Evolutionary conservation across 2,797 vertebrate species (phyloP), one percentile per base, ranked within the genome.

Genomic region (Bryconaethiops microstoma): DNA sequence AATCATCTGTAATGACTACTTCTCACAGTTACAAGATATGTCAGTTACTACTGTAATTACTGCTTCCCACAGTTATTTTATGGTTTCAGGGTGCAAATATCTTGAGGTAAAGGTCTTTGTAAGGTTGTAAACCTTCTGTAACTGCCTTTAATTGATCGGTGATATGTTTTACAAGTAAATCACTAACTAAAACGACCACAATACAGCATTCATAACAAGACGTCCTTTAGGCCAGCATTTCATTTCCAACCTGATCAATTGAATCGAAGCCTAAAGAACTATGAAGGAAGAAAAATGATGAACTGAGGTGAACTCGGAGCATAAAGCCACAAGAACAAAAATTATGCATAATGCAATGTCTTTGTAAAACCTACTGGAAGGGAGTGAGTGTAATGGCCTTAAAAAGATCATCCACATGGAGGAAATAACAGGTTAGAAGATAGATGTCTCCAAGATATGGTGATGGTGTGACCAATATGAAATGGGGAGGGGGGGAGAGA

Each of bases 381-480:
- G 40, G 42, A 64, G 17, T 8, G 50, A 83, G 45, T 50, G 23
- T 19, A 70, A 54, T 74, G 40, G 52, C 67, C 5, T 65, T 48
- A 71, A 79, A 48, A 63, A 59, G 8, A 78, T 59, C 25, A 13
- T 23, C 25, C 35, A 55, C 70, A 54, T 57, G 21, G 76, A 73
- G 82, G 55, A 79, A 81, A 79, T 64, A 14, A 70, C 60, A 42
- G 23, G 71, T 78, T 76, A 23, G 35, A n/a, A 75, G 25, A 57
- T 29, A 50, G 29, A 55, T 25, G 54, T 52, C 59, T 74, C 19
- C 1, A 42, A 54, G 81, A 45, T 68, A 45, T 69, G 67, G 52
- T 63, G 29, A 62, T 79, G 23, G 63, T 69, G 62, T 76, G 76
- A 67, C 17, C 2, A 59, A 13, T n/a, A 80, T 8, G 42, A 74